Evolutionary conservation across 2,797 vertebrate genomes (phyloP).

Genomic region (Danio kyathit): DNA sequence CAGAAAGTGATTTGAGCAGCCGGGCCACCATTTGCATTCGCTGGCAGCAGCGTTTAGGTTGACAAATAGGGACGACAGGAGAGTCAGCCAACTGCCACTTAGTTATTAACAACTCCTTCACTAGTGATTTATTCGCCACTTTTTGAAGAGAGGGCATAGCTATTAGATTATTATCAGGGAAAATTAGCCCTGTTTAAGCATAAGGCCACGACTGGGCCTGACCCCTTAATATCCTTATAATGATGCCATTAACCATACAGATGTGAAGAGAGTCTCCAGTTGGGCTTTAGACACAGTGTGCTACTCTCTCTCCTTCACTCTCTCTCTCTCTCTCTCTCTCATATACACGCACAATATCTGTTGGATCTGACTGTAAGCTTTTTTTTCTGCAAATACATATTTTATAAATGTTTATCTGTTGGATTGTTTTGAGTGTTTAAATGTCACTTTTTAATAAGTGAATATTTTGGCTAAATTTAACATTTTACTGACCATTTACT

Average conservation of each 20-base stretch:
- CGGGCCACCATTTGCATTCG: conserved; percentile 84
- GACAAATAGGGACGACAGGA: conserved; percentile 95
- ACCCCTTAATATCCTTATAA: conserved; percentile 99
- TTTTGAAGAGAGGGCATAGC: conserved; percentile 92
- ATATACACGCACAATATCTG: neutral
- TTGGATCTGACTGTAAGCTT: neutral
- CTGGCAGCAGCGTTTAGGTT: conserved; percentile 93
- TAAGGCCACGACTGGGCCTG: conserved; percentile 90
- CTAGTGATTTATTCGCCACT: conserved; percentile 95
- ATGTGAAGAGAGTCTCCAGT: conserved; percentile 85
- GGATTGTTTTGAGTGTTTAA: neutral
- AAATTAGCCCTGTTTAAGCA: conserved; percentile 99
- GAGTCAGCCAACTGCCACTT: conserved; percentile 94
- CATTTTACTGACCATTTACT: too few species aligned
- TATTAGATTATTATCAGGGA: conserved; percentile 92
- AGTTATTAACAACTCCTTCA: conserved; percentile 99
- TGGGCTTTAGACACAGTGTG: conserved; percentile 69
- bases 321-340: conserved; percentile 29
- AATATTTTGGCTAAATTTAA: neutral
- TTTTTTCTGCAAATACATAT: neutral
- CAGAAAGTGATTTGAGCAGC: conserved; percentile 67
- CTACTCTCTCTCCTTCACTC: conserved; percentile 61
- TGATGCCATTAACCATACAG: conserved; percentile 96
- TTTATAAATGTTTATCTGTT: neutral
- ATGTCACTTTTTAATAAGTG: neutral